Base-by-base conservation (phyloP, 2,888 invertebrate species). In the Rhagium mordax region DNA sequence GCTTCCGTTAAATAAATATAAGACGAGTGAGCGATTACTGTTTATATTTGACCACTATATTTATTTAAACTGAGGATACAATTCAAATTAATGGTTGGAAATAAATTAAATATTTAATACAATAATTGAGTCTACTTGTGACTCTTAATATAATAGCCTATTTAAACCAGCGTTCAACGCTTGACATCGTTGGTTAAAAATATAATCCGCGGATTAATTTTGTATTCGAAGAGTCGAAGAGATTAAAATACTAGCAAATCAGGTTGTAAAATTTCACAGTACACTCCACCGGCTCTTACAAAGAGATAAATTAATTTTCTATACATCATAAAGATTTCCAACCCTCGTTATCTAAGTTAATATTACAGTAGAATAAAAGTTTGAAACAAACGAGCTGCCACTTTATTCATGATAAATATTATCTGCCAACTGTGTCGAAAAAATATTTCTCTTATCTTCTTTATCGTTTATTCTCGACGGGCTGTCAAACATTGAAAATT, bases 21-120 rank as follows among this genome's bases (percentile, higher is more conserved):
- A 49, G 18, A 24, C 51, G 33, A 53, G 65, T 65, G 65, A 53
- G 18, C 29, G 24, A 53, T 65, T 53, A 53, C 29, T 33, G 53
- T 65, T 65, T 33, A 29, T 53, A 53, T 65, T 53, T 49, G 53
- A 65, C 65, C 65, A 65, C 53, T 41, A 65, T 65, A 65, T 65
- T 65, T 65, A 65, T 53, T 53, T 53, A 65, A 65, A 33, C 51
- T 53, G 65, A 13, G 18, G 18, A 41, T 33, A 33, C 33, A 33
- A 53, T 65, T 29, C 21, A 53, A 65, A 33, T 24, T 13, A 15
- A 7, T 33, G 33, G 33, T 59, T 33, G 29, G 20, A 18, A 61
- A 47, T 18, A 21, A 48, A 61, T 20, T 51, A 51, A 51, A 18
- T 20, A 18, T 51, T 20, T 51, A 24, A 10, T 20, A n/a, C n/a